Evolutionary conservation across 2,888 invertebrate genomes (phyloP).

Genomic region (Myopa tessellatipennis): DNA sequence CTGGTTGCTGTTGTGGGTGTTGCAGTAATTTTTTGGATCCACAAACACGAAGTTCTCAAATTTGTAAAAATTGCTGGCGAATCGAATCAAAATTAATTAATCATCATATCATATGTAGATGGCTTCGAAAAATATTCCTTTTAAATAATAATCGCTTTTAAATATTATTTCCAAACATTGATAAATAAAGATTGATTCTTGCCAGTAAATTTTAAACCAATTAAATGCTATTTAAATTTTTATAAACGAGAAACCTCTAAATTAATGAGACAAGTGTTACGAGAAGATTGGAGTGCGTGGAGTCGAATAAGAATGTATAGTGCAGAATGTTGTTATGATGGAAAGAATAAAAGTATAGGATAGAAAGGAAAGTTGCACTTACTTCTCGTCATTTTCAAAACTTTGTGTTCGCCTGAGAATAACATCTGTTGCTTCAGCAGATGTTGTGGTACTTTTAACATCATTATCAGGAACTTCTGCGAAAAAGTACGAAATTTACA

Average conservation of each 20-base stretch:
- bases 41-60: too few species aligned
- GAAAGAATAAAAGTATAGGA: background rate
- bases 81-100: too few species aligned
- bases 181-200: too few species aligned
- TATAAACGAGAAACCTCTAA: slow-evolving; percentile 19
- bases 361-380: slow-evolving; percentile 68
- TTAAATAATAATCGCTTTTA: too few species aligned
- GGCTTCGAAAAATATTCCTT: too few species aligned
- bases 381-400: slow-evolving; percentile 90
- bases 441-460: slow-evolving; percentile 56
- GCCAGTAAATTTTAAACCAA: too few species aligned
- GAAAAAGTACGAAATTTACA: slow-evolving; percentile 33
- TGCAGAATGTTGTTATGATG: background rate
- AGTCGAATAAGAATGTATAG: background rate
- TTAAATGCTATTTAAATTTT: too few species aligned
- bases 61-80: too few species aligned
- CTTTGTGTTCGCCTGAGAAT: slow-evolving; percentile 85
- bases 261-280: background rate
- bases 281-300: background rate
- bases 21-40: too few species aligned
- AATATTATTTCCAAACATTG: too few species aligned
- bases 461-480: slow-evolving; percentile 72
- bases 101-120: too few species aligned
- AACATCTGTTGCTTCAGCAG: slow-evolving; percentile 73
- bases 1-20: background rate